Evolutionary conservation across 1,140 invertebrate genomes (phyloP).

Genomic region (Drosophila sulfurigaster): DNA sequence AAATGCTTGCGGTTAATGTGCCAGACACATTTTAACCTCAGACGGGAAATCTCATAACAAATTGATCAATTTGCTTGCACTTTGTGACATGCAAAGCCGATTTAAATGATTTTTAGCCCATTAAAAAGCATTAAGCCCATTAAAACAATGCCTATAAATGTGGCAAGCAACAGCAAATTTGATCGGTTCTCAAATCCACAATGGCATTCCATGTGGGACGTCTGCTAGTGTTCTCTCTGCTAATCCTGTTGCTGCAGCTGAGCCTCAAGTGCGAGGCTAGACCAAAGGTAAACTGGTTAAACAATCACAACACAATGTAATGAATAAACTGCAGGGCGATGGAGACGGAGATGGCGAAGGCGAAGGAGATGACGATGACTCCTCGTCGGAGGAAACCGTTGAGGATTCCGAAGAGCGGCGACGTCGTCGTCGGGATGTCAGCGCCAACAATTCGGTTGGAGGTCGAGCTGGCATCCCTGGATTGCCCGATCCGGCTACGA

Average conservation of each 20-base stretch:
- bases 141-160: conserved; percentile 60
- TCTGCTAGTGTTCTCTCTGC: conserved; percentile 43
- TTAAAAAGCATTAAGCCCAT: conserved; percentile 22
- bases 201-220: conserved; percentile 62
- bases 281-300: conserved; percentile 53
- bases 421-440: conserved; percentile 59
- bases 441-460: conserved; percentile 8
- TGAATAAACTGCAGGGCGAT: not conserved
- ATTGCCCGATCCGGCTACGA: conserved; percentile 76
- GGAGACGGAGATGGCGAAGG: conserved; percentile 29
- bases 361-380: conserved; percentile 67
- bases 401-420: conserved; percentile 68
- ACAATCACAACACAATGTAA: not conserved
- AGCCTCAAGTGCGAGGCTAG: conserved; percentile 45
- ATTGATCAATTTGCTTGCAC: conserved; percentile 66
- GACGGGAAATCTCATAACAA: conserved; percentile 42
- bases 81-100: conserved; percentile 64
- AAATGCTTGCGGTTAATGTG: conserved; percentile 37
- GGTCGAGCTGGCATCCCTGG: conserved; percentile 70
- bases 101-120: conserved; percentile 2
- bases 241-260: conserved; percentile 53
- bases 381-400: conserved; percentile 78
- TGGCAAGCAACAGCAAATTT: not conserved
- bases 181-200: conserved; percentile 5
- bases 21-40: not conserved